Conservation (phyloP, 1,140 invertebrate genomes). For the Thrips palmi region DNA sequence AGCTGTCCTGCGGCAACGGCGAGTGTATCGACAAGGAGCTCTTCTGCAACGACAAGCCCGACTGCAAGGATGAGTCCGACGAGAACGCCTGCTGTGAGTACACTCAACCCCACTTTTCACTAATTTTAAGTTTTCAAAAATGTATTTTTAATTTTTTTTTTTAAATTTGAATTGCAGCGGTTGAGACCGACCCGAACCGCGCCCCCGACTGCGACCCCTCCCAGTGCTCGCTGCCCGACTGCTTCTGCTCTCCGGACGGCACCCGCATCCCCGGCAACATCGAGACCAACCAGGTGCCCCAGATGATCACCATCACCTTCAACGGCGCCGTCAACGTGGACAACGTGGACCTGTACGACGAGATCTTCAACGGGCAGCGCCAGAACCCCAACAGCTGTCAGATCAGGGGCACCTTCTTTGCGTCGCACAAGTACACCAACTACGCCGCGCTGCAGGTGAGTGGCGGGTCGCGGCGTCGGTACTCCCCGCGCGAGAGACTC, state of each 20-base stretch:
- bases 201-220: conserved; percentile 76
- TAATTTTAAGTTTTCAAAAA: not conserved
- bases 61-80: conserved; percentile 87
- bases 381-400: conserved; percentile 87
- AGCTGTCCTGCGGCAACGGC: conserved; percentile 73
- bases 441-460: conserved; percentile 80
- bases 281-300: conserved; percentile 68
- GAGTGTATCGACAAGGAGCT: conserved; percentile 78
- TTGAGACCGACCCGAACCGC: conserved; percentile 73
- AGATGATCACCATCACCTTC: conserved; percentile 89
- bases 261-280: conserved; percentile 70
- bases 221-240: conserved; percentile 76
- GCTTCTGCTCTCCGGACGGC: conserved; percentile 85
- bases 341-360: conserved; percentile 82
- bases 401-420: conserved; percentile 85
- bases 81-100: conserved; percentile 88
- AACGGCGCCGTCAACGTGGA: conserved; percentile 88
- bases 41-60: conserved; percentile 80
- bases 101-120: conserved; percentile 1
- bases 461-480: conserved; percentile 9
- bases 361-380: conserved; percentile 69
- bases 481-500: too few species aligned
- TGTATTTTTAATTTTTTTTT: not conserved
- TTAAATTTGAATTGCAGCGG: conserved; percentile 32
- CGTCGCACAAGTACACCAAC: conserved; percentile 90